Evolutionary conservation across 2,888 invertebrate species (phyloP).

Genomic region (Syrphus vitripennis): DNA sequence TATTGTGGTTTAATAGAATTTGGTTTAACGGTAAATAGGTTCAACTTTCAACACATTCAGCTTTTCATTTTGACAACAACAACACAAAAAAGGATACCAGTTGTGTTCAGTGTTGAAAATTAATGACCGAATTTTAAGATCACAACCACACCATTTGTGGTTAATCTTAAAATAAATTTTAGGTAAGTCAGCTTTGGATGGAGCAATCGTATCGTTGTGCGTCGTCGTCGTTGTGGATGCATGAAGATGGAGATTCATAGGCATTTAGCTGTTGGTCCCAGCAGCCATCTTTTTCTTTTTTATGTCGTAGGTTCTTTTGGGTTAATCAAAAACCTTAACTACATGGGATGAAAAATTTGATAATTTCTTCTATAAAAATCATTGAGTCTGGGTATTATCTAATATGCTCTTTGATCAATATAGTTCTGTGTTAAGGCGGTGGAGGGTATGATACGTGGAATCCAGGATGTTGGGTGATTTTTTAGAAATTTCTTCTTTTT

Average conservation of each 20-base stretch:
- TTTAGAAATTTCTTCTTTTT: not conserved
- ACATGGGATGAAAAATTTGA: conserved; percentile 35
- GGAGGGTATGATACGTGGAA: not conserved
- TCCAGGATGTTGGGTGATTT: not conserved
- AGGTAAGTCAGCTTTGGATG: conserved; percentile 26
- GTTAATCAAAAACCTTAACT: conserved; percentile 56
- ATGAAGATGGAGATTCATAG: not conserved
- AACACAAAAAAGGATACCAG: conserved; percentile 59
- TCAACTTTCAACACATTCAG: conserved; percentile 58
- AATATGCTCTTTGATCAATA: conserved; percentile 31
- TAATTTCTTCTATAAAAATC: conserved; percentile 26
- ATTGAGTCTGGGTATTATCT: not conserved
- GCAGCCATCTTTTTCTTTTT: not conserved
- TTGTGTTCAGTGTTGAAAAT: conserved; percentile 60
- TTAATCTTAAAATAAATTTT: conserved; percentile 57
- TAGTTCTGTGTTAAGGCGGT: not conserved
- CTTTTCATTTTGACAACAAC: conserved; percentile 1
- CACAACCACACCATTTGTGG: conserved; percentile 39
- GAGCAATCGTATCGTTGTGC: no score
- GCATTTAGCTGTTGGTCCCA: conserved; percentile 33
- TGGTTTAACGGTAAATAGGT: conserved; percentile 67
- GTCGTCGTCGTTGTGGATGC: not conserved
- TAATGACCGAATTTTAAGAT: conserved; percentile 71
- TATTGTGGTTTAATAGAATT: conserved; percentile 58
- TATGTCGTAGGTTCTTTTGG: conserved; percentile 44